Base-by-base conservation (phyloP, 2,113 vertebrate species). In the Vanacampus margaritifer region DNA sequence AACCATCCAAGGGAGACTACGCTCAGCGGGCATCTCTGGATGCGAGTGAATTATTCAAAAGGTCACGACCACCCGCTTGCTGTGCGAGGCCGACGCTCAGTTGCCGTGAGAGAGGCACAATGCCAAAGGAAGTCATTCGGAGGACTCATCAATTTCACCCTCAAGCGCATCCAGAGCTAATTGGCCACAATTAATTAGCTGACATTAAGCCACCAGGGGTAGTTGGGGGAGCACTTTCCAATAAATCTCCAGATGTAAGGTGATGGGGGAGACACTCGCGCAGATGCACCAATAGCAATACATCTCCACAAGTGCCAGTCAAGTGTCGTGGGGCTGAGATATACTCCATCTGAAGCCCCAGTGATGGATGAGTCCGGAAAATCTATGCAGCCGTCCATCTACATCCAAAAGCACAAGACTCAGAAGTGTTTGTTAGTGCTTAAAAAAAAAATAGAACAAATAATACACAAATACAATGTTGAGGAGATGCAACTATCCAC, bases 21-120 rank as follows among this genome's bases (percentile, higher is more conserved):
- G 41, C 32, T 57, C 37, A 61, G 62, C 68, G 69, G 73, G 72
- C 28, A 67, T 76, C 73, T 46, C 67, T 63, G 68, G 79, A 82
- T 77, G 80, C 63, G 85, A 83, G 68, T 92, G 82, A 92, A 92
- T 92, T 85, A 92, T 92, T 91, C 74, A 91, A 92, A 92, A 92
- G 90, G 91, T 91, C 90, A 90, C 69, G 77, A 77, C 39, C 84
- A 85, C 85, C 85, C 83, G 81, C 87, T 83, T 67, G 85, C 86
- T 85, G 84, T 26, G 82, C 71, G 76, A 82, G 26, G 6, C 54
- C 64, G 5, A 64, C 69, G 62, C 72, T 59, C 13, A 24, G 13
- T 71, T 72, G 5, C 64, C 68, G 53, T 72, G 67, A 70, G 36
- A 65, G 67, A 61, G 76, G 65, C 75, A 36, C 54, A 75, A 80